Evolutionary conservation across 2,797 vertebrate genomes (phyloP), one percentile per base, ranked within the genome.

Genomic region (Oophaga sylvatica): DNA sequence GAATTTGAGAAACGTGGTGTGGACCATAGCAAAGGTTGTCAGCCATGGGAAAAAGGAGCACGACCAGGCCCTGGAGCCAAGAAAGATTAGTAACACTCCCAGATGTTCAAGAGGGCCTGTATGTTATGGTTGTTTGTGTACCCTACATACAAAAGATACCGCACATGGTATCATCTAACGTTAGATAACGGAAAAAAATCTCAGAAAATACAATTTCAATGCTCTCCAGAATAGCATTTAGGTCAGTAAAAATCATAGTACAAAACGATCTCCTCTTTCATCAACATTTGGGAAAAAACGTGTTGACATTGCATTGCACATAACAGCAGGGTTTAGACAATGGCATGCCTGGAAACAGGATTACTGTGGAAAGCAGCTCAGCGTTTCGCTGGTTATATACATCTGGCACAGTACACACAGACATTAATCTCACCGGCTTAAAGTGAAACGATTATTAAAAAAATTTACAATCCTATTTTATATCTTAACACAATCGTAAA

Each of bases 361-460:
- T 80, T 63, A 80, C 26, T 41, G 60, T 7, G 31, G 31, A 83
- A 35, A 57, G 67, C 35, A 59, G 65, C 45, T 83, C 81, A 59
- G n/a, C 31, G 63, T 68, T 82, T 20, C 48, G 2, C 22, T 60
- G 31, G 48, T 70, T 19, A 31, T 59, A 31, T 15, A 83, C 82
- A 84, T 41, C 57, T 75, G 82, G 29, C 81, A 68, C 48, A 12
- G 57, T 2, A 8, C 78, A 62, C 57, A 31, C 67, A 83, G 81
- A 82, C 80, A 67, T 35, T 84, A 84, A 84, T 84, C 82, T 73
- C 57, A 22, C 13, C 4, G 57, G 35, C 56, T 84, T 84, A 84
- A 73, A 73, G 35, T 31, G 57, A 76, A 76, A 76, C 57, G 12
- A 83, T 83, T 70, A 59, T 83, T 20, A 83, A 83, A 65, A 41